These are phyloP conservation scores for Aix galericulata DNA, from an alignment of 2,113 vertebrate species.

Conservation along the genomic window DNA sequence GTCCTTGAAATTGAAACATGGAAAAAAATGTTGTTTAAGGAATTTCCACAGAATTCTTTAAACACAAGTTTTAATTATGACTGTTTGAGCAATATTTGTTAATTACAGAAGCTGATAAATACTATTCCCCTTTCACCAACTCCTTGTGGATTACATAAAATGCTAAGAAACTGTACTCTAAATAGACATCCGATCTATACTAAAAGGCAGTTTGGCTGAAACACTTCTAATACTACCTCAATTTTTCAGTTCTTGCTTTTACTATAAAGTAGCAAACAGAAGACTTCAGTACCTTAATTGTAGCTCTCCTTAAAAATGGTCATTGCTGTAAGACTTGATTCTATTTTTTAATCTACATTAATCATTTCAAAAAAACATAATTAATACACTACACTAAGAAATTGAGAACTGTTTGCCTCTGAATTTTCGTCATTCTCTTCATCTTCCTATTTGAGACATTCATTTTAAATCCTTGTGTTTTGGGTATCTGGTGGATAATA, in stretches of 20 bases:
- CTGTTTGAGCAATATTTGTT: neutral
- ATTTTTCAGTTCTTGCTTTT: neutral
- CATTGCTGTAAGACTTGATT: neutral
- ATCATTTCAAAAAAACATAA: too few relatives aligned
- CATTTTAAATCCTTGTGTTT: neutral
- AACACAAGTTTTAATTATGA: neutral
- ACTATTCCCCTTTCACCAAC: neutral
- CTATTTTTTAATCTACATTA: neutral
- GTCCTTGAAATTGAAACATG: neutral
- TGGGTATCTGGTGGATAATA: neutral
- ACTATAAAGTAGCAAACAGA: neutral
- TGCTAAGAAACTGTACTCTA: neutral
- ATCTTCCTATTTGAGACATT: neutral
- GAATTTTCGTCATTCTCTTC: neutral
- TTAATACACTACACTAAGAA: neutral
- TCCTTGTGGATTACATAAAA: neutral
- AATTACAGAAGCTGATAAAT: neutral
- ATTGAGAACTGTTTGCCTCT: neutral
- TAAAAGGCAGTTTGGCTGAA: neutral
- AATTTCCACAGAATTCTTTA: neutral
- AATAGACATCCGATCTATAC: accelerated
- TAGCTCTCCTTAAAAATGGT: neutral
- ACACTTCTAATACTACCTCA: neutral
- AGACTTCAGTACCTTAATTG: neutral
- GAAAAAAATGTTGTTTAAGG: neutral